Evolutionary conservation across 2,113 vertebrate species (phyloP).

Genomic region (Calyptomena viridis): DNA sequence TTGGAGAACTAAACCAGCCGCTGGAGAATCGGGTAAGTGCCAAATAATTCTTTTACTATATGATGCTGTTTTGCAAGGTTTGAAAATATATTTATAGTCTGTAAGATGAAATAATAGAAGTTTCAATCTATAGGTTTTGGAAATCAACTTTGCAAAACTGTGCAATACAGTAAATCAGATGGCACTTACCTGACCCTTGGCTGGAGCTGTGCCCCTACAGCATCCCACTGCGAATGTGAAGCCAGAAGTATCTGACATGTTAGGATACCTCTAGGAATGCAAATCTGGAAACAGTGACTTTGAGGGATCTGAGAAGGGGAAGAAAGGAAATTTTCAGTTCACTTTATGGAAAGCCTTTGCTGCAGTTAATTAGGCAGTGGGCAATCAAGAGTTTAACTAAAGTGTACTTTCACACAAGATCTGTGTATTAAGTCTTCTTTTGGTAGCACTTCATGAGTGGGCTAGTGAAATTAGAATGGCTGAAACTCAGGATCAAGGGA

Average conservation of each 20-base stretch:
- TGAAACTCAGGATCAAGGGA: background rate
- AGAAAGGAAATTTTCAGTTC: conserved; percentile 62
- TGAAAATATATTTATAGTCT: conserved; percentile 7
- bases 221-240: conserved; percentile 31
- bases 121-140: background rate
- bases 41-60: conserved; percentile 61
- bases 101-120: background rate
- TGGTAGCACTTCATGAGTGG: background rate
- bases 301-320: conserved; percentile 58
- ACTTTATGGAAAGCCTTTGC: background rate
- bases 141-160: conserved; percentile 64
- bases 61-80: conserved; percentile 70
- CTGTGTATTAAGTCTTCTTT: background rate
- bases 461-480: background rate
- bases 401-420: background rate
- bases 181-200: conserved; percentile 61
- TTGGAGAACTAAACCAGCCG: conserved; percentile 10
- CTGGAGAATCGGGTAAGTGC: conserved; percentile 46
- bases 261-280: conserved; percentile 61
- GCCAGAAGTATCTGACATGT: conserved; percentile 37
- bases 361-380: background rate
- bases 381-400: background rate
- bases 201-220: conserved; percentile 44
- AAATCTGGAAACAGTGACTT: conserved; percentile 57
- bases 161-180: conserved; percentile 62